These are phyloP conservation scores for Drosophila neonasuta DNA, from an alignment of 2,888 invertebrate species.

Conservation along the genomic window DNA sequence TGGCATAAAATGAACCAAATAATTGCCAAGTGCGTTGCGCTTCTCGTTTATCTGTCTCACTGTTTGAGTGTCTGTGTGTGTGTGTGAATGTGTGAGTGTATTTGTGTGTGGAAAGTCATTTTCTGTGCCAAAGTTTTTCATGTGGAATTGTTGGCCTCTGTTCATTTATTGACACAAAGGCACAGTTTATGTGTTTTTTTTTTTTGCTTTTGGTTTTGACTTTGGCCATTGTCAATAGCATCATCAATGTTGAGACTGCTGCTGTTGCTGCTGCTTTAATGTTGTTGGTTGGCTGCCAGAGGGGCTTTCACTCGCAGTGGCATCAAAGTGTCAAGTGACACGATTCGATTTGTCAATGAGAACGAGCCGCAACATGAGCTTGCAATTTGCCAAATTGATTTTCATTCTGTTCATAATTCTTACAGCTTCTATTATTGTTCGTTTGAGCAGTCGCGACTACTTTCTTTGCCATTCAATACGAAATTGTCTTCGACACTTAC, in stretches of 20 bases:
- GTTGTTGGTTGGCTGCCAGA: conserved; percentile 12
- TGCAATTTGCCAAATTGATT: conserved; percentile 75
- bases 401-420: conserved; percentile 57
- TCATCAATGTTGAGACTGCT: conserved; percentile 20
- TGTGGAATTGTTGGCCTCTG: conserved; percentile 46
- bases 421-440: conserved; percentile 11
- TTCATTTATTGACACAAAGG: conserved; percentile 75
- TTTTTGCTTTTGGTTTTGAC: conserved; percentile 43
- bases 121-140: conserved; percentile 76
- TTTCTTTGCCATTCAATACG: conserved; percentile 53
- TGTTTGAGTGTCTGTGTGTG: neutral
- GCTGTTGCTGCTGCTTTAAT: conserved; percentile 11
- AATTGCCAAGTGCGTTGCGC: conserved; percentile 69
- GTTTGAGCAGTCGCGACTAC: conserved; percentile 17
- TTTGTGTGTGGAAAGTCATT: conserved; percentile 69
- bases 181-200: conserved; percentile 61
- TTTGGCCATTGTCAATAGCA: conserved; percentile 55
- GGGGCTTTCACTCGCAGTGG: conserved; percentile 62
- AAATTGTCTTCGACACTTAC: conserved; percentile 69
- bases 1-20: conserved; percentile 78
- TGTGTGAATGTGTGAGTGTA: conserved; percentile 23
- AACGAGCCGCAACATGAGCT: conserved; percentile 66
- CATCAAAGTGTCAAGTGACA: conserved; percentile 63
- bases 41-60: conserved; percentile 5
- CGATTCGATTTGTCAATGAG: conserved; percentile 67